phyloP scores from a whole-genome alignment of 2,797 vertebrate genomes.

The Phaenicophaeus curvirostris region DNA sequence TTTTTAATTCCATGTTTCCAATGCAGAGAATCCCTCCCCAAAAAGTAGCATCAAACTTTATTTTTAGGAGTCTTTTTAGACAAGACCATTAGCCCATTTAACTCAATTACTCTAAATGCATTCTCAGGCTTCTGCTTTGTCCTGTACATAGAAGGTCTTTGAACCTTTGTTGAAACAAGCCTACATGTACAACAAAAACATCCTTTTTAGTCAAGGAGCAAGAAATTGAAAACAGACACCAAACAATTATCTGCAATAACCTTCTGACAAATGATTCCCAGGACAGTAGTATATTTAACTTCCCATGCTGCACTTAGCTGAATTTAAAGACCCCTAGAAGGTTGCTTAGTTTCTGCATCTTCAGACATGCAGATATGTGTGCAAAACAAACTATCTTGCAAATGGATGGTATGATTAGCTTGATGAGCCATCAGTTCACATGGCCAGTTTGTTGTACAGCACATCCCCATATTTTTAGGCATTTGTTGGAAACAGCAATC shows the following conservation, averaged over 20 bases:
- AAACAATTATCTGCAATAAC: background rate
- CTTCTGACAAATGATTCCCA: background rate
- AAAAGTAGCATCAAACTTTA: background rate
- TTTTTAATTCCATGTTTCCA: background rate
- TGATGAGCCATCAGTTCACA: background rate
- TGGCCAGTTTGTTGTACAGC: fast-evolving
- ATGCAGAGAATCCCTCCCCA: background rate
- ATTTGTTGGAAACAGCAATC: background rate
- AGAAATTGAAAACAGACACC: background rate
- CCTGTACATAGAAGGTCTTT: slow-evolving; percentile 39
- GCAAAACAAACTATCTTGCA: background rate
- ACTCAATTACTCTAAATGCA: background rate
- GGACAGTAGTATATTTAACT: background rate
- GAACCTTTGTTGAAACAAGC: slow-evolving; percentile 47
- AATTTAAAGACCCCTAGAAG: background rate
- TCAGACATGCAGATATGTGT: background rate
- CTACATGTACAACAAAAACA: slow-evolving; percentile 16
- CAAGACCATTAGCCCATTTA: background rate
- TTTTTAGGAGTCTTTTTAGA: background rate
- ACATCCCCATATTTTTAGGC: background rate
- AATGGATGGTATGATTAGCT: background rate
- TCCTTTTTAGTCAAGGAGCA: slow-evolving; percentile 38
- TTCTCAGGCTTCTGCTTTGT: slow-evolving; percentile 27
- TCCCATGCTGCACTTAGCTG: background rate
- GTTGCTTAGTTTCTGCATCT: background rate